phyloP scores from a whole-genome alignment of 2,888 invertebrate genomes.

The Psococerastis gibbosa region DNA sequence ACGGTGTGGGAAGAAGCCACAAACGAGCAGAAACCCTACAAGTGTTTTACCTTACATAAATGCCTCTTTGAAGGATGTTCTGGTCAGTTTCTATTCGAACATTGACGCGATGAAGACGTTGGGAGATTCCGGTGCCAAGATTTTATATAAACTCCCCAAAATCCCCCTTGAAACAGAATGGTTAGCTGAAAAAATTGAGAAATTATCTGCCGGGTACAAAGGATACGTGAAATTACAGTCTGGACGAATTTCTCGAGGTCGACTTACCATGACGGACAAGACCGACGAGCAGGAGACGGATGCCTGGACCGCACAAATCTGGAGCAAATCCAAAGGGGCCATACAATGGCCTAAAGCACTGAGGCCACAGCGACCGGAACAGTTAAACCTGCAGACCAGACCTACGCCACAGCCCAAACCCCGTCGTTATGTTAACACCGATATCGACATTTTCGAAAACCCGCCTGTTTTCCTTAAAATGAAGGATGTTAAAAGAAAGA shows the following conservation, averaged over 20 bases:
- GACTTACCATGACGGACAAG: conserved; percentile 3
- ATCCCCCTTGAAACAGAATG: not conserved
- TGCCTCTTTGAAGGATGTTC: too few relatives aligned
- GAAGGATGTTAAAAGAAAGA: conserved; percentile 1
- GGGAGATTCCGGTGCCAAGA: not conserved
- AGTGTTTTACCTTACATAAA: too few relatives aligned
- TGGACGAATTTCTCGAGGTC: not conserved
- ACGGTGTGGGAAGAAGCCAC: too few relatives aligned
- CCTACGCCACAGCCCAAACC: not conserved
- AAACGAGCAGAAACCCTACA: too few relatives aligned
- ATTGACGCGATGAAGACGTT: not conserved
- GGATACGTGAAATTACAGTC: conserved; percentile 5
- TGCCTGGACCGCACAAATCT: not conserved
- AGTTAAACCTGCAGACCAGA: not conserved
- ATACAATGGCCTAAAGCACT: not conserved
- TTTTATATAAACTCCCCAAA: not conserved
- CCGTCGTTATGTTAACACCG: not conserved
- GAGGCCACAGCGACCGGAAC: conserved; percentile 3
- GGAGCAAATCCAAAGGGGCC: not conserved
- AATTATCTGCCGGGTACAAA: not conserved
- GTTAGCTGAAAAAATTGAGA: not conserved
- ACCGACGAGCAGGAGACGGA: not conserved
- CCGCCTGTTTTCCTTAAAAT: conserved; percentile 5
- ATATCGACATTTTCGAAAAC: not conserved
- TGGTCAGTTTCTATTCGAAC: too few relatives aligned